Evolutionary conservation across 2,113 vertebrate species (phyloP).

Genomic region (Microcebus jonahi): DNA sequence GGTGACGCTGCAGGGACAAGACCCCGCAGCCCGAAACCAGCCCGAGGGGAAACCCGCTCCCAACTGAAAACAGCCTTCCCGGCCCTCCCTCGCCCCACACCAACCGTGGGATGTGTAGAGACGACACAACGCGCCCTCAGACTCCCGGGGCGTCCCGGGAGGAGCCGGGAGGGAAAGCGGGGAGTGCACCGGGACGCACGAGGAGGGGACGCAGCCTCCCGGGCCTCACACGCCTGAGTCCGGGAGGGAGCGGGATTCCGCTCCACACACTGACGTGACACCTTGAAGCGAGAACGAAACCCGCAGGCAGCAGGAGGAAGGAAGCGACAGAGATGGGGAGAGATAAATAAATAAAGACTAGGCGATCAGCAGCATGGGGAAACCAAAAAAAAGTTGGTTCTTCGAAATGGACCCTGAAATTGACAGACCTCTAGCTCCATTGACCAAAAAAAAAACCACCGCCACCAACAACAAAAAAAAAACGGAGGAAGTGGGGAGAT

Average conservation of each 20-base stretch:
- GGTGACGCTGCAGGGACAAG: background rate
- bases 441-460: background rate
- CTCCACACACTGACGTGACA: background rate
- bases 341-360: accelerated
- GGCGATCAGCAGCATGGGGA: accelerated
- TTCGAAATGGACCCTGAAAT: background rate
- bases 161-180: background rate
- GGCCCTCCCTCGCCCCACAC: background rate
- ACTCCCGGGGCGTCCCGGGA: accelerated
- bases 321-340: background rate
- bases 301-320: background rate
- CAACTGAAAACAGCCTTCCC: background rate
- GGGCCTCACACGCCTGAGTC: accelerated
- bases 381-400: background rate
- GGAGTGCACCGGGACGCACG: accelerated
- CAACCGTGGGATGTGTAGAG: accelerated
- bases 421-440: background rate
- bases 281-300: accelerated
- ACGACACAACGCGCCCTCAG: accelerated
- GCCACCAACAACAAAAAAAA: no score
- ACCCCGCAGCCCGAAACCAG: background rate
- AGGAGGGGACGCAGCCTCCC: background rate
- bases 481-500: no score
- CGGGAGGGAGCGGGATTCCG: background rate
- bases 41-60: background rate